A percentile compares a stretch with the other conserved stretches of the same genome.
phyloP scores from a whole-genome alignment of 2,888 invertebrate genomes.

The Pandemis corylana region DNA sequence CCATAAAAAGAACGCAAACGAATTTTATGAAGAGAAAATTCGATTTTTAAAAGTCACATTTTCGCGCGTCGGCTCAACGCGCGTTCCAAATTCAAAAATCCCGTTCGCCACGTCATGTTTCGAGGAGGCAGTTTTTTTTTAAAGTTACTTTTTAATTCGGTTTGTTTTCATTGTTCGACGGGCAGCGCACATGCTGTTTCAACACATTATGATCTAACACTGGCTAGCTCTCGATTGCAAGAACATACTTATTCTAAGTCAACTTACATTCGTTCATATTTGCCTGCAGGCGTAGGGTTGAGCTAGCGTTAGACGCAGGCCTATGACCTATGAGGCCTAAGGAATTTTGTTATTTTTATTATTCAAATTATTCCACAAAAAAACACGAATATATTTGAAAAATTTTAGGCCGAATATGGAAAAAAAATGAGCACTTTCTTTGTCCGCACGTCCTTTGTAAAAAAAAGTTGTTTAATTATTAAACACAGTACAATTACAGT shows the following conservation, averaged over 20 bases:
- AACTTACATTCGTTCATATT: conserved; percentile 86
- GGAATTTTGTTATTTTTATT: conserved; percentile 4
- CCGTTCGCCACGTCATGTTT: conserved; percentile 39
- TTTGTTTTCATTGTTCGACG: conserved; percentile 74
- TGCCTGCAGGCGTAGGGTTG: conserved; percentile 84
- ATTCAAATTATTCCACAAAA: background rate
- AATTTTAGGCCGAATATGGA: background rate
- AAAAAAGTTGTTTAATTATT: too few relatives aligned
- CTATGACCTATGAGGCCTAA: conserved; percentile 28
- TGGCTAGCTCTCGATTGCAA: conserved; percentile 82
- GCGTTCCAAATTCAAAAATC: conserved; percentile 47
- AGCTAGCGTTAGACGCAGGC: conserved; percentile 56
- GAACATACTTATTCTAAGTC: conserved; percentile 86
- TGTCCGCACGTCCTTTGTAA: too few relatives aligned
- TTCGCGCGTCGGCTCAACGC: conserved; percentile 56
- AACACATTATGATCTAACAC: conserved; percentile 85
- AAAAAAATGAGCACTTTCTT: too few relatives aligned
- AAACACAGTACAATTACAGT: too few relatives aligned
- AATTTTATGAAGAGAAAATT: conserved; percentile 43
- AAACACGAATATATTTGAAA: background rate
- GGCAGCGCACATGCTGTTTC: conserved; percentile 81
- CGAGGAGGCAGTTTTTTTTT: conserved; percentile 45
- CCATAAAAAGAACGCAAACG: conserved; percentile 42
- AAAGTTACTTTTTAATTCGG: conserved; percentile 58
- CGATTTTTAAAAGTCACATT: conserved; percentile 58